Conservation (phyloP, 2,113 vertebrate genomes). For the Melanerpes formicivorus region DNA sequence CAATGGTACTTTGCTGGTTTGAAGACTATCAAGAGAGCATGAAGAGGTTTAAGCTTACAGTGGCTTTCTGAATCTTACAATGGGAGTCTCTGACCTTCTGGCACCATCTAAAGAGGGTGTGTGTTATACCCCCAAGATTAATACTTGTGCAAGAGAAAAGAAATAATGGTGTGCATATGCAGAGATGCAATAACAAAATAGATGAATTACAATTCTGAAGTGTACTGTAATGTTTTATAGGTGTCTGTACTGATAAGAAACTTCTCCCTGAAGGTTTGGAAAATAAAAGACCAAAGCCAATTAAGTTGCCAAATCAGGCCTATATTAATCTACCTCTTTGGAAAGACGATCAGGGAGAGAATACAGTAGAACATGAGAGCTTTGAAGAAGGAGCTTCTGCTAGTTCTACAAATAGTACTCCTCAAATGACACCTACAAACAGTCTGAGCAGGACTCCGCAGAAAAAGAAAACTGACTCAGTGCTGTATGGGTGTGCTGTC, state of each 20-base stretch:
- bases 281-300: constrained; percentile 88
- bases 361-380: constrained; percentile 66
- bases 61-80: neutral
- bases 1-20: neutral
- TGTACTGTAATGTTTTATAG: constrained; percentile 49
- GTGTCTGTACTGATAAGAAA: constrained; percentile 77
- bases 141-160: neutral
- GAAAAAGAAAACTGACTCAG: constrained; percentile 83
- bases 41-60: neutral
- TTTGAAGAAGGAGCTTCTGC: constrained; percentile 82
- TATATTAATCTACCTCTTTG: constrained; percentile 91
- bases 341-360: constrained; percentile 86
- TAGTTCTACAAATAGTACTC: constrained; percentile 83
- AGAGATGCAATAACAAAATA: neutral
- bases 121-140: neutral
- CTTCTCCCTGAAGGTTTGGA: constrained; percentile 78
- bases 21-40: neutral
- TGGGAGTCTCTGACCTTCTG: neutral
- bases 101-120: neutral
- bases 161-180: neutral
- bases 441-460: constrained; percentile 78
- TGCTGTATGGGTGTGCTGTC: constrained; percentile 84
- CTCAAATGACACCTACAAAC: constrained; percentile 86
- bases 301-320: constrained; percentile 87
- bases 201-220: neutral